These are phyloP conservation scores for Gonatopus flavifemur DNA, from an alignment of 1,140 invertebrate genomes.

Conservation along the genomic window DNA sequence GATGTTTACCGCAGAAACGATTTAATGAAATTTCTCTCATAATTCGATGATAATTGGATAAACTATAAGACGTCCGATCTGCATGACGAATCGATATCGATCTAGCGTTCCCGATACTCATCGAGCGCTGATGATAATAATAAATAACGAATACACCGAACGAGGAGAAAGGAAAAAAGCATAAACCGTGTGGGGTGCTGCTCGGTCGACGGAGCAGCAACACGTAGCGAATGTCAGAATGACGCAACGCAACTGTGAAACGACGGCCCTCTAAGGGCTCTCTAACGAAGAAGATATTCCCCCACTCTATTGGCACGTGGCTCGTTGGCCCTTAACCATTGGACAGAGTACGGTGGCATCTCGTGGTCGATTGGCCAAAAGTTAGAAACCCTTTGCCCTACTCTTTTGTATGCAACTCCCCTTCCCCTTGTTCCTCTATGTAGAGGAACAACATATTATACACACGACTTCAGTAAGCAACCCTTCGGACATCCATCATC, in stretches of 20 bases:
- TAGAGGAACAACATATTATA: no score
- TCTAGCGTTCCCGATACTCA: no score
- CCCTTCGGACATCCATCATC: conserved; percentile 54
- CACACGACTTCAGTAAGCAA: conserved; percentile 43
- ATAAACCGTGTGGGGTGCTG: no score
- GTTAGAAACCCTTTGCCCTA: conserved; percentile 42
- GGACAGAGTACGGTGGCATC: conserved; percentile 25
- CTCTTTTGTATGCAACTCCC: conserved; percentile 16
- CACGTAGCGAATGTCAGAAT: conserved; percentile 51
- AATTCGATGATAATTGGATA: no score
- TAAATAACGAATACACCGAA: not conserved
- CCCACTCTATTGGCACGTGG: conserved; percentile 32
- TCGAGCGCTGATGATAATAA: no score
- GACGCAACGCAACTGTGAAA: conserved; percentile 48
- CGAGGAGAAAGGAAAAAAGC: conserved; percentile 1
- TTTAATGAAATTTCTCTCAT: no score
- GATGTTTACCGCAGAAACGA: no score
- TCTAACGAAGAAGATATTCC: conserved; percentile 43
- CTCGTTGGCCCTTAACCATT: conserved; percentile 32
- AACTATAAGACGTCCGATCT: not conserved
- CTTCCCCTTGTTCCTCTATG: conserved; percentile 11
- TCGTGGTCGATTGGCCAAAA: conserved; percentile 26
- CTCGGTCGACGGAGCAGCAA: conserved; percentile 37
- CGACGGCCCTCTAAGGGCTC: conserved; percentile 51
- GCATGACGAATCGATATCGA: not conserved